phyloP scores from a whole-genome alignment of 2,797 vertebrate species.

The Syndactyla subalaris region DNA sequence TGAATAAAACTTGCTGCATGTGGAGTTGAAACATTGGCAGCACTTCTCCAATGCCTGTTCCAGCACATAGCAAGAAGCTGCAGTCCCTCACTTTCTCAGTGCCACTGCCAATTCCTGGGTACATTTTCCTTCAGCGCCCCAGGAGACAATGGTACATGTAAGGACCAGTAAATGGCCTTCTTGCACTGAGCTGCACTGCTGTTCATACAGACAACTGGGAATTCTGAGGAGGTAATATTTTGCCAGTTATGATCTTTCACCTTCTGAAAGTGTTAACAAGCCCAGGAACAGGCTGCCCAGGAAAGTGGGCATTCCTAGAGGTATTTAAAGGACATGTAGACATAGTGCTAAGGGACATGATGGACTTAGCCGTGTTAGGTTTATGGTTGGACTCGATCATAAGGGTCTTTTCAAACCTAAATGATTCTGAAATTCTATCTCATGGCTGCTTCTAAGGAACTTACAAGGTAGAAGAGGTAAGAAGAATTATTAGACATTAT shows the following conservation, averaged over 20 bases:
- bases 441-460: neutral
- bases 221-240: neutral
- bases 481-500: neutral
- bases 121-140: neutral
- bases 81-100: neutral
- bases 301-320: neutral
- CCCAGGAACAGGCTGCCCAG: neutral
- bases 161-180: neutral
- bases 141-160: neutral
- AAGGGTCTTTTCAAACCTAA: neutral
- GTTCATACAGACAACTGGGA: neutral
- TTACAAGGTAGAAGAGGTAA: neutral
- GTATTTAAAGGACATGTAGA: neutral
- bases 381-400: fast-evolving
- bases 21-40: neutral
- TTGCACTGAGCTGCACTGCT: neutral
- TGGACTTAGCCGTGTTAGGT: neutral
- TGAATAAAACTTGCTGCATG: neutral
- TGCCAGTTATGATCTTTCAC: neutral
- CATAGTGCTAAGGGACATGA: neutral
- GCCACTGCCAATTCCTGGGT: neutral
- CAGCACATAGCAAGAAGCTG: too few relatives aligned
- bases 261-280: neutral
- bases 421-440: neutral
- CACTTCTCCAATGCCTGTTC: too few relatives aligned